Evolutionary conservation across 2,888 invertebrate genomes (phyloP).

Genomic region (Aphidoletes aphidimyza): DNA sequence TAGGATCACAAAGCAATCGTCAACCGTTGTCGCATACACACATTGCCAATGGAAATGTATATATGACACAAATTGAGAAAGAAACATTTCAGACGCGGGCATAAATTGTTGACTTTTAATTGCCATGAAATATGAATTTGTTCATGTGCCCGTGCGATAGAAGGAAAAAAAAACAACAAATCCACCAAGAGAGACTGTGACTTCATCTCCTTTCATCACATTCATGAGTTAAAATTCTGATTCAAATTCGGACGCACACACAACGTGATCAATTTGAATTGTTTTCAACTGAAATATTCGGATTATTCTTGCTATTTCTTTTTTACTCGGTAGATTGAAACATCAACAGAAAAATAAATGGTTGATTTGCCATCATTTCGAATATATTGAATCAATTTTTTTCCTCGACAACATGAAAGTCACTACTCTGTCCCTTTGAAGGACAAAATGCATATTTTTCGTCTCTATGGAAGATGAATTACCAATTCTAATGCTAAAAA

Average conservation of each 20-base stretch:
- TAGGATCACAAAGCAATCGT: not conserved
- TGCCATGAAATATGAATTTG: slow-evolving; percentile 36
- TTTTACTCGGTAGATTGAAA: too few species aligned
- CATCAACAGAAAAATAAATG: too few species aligned
- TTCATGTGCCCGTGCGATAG: not conserved
- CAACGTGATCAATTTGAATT: not conserved
- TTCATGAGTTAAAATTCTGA: not conserved
- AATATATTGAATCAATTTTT: too few species aligned
- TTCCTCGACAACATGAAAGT: too few species aligned
- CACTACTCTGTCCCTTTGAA: too few species aligned
- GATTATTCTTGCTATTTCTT: too few species aligned
- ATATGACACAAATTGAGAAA: not conserved
- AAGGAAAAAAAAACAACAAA: not conserved
- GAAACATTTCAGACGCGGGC: not conserved
- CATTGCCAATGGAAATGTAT: not conserved
- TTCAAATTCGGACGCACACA: too few species aligned
- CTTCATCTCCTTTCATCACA: slow-evolving; percentile 20
- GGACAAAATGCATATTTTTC: too few species aligned
- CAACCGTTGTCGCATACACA: not conserved
- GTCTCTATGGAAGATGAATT: too few species aligned
- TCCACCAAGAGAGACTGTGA: not conserved
- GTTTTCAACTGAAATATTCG: not conserved
- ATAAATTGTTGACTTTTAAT: slow-evolving; percentile 29
- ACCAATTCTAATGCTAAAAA: too few species aligned
- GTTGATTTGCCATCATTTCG: too few species aligned